phyloP scores from a whole-genome alignment of 2,113 vertebrate species.

The Hirundichthys speculiger region DNA sequence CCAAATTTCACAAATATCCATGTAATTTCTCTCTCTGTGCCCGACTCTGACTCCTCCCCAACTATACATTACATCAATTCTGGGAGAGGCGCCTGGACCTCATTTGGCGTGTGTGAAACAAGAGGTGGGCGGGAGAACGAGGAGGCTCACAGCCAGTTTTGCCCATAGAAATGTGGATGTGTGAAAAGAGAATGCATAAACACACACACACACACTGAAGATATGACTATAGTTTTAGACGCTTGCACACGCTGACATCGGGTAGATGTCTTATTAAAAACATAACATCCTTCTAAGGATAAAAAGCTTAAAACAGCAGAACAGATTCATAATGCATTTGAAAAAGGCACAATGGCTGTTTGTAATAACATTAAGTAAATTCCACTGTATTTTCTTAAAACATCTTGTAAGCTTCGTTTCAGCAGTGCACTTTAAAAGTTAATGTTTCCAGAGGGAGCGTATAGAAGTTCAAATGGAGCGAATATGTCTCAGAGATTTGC shows the following conservation, averaged over 20 bases:
- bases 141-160: constrained; percentile 24
- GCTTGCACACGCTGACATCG: background rate
- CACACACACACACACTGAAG: background rate
- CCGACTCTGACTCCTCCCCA: constrained; percentile 17
- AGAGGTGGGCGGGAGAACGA: constrained; percentile 13
- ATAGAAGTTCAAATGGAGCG: constrained; percentile 14
- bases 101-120: constrained; percentile 25
- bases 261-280: background rate
- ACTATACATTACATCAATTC: constrained; percentile 42
- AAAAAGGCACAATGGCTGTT: background rate
- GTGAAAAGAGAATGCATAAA: constrained; percentile 10
- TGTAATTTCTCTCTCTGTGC: constrained; percentile 16
- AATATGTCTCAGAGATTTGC: constrained; percentile 4
- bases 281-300: too few relatives aligned
- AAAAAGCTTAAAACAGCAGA: background rate
- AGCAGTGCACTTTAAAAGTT: constrained; percentile 15
- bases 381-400: constrained; percentile 4
- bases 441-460: constrained; percentile 12
- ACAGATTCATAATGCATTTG: background rate
- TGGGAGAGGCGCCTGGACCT: constrained; percentile 41
- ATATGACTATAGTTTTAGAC: background rate
- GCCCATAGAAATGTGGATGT: constrained; percentile 5
- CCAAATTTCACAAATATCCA: constrained; percentile 11
- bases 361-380: constrained; percentile 12
- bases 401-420: constrained; percentile 4